phyloP scores from a whole-genome alignment of 2,797 vertebrate genomes.

The Tokudaia muenninki region DNA sequence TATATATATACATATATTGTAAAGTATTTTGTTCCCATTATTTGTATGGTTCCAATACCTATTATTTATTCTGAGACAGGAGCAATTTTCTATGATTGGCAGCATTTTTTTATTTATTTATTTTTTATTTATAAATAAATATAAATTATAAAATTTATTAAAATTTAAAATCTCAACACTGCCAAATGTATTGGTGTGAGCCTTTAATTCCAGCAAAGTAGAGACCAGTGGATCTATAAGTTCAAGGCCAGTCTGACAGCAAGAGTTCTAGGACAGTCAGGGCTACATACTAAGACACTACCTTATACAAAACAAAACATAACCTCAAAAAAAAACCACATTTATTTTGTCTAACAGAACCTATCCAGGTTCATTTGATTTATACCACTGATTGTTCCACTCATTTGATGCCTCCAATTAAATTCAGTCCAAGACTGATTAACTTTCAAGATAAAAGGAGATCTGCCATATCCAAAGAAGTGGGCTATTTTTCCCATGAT shows the following conservation, averaged over 20 bases:
- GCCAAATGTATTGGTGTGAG: neutral
- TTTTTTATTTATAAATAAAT: neutral
- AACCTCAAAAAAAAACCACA: neutral
- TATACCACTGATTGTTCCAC: neutral
- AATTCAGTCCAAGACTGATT: neutral
- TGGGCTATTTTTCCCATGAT: neutral
- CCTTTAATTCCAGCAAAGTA: neutral
- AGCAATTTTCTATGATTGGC: neutral
- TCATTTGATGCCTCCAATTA: neutral
- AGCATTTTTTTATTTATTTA: neutral
- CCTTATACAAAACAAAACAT: neutral
- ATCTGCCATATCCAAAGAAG: neutral
- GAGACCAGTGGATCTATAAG: neutral
- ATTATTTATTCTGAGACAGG: neutral
- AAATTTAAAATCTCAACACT: neutral
- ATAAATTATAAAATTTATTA: slow-evolving; percentile 26
- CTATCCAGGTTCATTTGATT: neutral
- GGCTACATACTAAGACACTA: neutral
- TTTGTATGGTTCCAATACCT: neutral
- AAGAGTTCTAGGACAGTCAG: neutral
- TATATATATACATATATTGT: neutral
- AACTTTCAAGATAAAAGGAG: neutral
- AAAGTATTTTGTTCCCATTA: neutral
- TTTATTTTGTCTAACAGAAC: neutral
- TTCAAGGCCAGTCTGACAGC: neutral